Percentiles rank a stretch among this genome's conserved stretches.
Conservation (phyloP, 2,113 vertebrate genomes). For the Eidolon helvum region DNA sequence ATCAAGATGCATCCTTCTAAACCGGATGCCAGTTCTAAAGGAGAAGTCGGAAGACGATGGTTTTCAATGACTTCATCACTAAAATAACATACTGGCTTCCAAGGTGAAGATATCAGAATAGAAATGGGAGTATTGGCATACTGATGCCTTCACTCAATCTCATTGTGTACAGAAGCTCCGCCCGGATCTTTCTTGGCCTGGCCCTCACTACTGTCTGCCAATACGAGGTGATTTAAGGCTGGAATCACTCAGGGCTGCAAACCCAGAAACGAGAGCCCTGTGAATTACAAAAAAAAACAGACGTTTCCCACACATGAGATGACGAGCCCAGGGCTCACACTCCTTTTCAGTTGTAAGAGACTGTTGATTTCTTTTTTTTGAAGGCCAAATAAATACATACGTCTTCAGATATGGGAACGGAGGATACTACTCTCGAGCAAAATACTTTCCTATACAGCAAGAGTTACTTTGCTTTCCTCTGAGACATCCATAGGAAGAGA, state of each 20-base stretch:
- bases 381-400: slow-evolving; percentile 78
- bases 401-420: slow-evolving; percentile 60
- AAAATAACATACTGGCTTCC: neutral
- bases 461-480: slow-evolving; percentile 2
- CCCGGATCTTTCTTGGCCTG: slow-evolving; percentile 50
- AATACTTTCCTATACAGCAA: slow-evolving; percentile 21
- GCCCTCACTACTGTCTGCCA: slow-evolving; percentile 72
- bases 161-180: neutral
- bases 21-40: neutral
- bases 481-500: neutral
- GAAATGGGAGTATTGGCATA: neutral
- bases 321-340: slow-evolving; percentile 36
- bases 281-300: slow-evolving; percentile 75
- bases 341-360: slow-evolving; percentile 58
- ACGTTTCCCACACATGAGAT: slow-evolving; percentile 74
- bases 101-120: neutral
- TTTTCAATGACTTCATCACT: neutral
- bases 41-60: neutral
- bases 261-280: slow-evolving; percentile 60
- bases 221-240: slow-evolving; percentile 69
- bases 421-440: neutral
- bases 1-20: neutral
- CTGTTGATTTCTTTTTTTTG: slow-evolving; percentile 53
- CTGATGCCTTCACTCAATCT: slow-evolving; percentile 18
- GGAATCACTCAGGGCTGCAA: slow-evolving; percentile 70